Evolutionary conservation across 2,888 invertebrate species (phyloP).

Genomic region (Drosophila dives): DNA sequence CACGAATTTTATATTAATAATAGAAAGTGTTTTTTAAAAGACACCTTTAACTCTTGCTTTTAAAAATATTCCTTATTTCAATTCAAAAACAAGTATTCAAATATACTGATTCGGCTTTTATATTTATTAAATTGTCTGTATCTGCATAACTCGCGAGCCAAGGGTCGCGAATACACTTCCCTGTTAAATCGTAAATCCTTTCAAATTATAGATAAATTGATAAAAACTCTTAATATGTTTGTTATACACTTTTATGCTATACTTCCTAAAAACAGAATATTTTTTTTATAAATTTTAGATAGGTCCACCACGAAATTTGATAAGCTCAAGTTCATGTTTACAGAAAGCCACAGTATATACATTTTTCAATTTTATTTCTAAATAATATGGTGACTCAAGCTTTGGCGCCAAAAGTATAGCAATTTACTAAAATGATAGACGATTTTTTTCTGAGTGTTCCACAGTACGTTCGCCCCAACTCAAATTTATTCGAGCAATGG

Average conservation of each 20-base stretch:
- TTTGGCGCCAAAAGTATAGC: no score
- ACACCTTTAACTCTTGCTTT: background rate
- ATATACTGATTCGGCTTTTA: background rate
- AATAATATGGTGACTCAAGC: background rate
- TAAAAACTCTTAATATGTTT: background rate
- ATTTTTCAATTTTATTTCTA: background rate
- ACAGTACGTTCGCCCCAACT: background rate
- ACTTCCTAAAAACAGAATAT: no score
- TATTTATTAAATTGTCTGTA: background rate
- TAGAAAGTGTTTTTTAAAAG: background rate
- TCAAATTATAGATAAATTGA: background rate
- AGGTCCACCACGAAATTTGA: background rate
- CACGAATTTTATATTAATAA: background rate
- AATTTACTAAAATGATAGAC: background rate
- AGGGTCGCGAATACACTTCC: background rate
- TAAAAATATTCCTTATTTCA: background rate
- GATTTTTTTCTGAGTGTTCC: background rate
- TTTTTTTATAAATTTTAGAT: background rate
- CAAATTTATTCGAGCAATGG: slow-evolving; percentile 4
- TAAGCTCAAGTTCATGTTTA: background rate
- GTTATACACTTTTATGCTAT: no score
- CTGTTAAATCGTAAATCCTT: background rate
- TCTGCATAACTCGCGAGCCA: background rate
- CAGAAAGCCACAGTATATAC: background rate
- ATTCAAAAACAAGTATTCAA: background rate